Evolutionary conservation across 2,888 invertebrate species (phyloP), one percentile per base, ranked within the genome.

Genomic region (Eurytoma adleriae): DNA sequence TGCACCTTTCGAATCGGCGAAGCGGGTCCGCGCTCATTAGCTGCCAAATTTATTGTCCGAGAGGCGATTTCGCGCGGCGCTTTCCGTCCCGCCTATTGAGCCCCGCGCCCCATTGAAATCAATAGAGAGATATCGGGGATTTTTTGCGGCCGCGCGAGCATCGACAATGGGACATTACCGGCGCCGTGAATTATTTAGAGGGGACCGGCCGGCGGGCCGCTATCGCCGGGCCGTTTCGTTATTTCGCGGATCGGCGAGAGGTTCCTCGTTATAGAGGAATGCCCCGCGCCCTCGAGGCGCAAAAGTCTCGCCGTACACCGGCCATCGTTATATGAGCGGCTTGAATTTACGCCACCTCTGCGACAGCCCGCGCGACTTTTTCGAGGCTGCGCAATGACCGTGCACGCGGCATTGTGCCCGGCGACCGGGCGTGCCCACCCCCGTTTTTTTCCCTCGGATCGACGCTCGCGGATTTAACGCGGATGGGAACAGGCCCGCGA

Each of bases 11-110:
- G 48, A 71, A 66, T 64, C 40, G 70, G 56, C 24, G 20, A 64
- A 64, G 64, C 3, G n/a, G 14, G 30, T 50, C 56, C 54, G n/a
- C 27, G 74, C 75, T 78, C 81, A 74, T 81, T 81, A 81, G 81
- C 78, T 68, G 62, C 81, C 81, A 71, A 81, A 81, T 81, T 81
- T 81, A 81, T 81, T 18, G 78, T 62, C n/a, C 77, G 57, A 77
- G 62, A 67, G 67, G n/a, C 64, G 79, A 79, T 73, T 79, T 79
- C 78, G 62, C 78, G 78, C 78, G 78, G 57, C 59, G 77, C 54
- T 77, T 56, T 77, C 77, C 68, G 64, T 77, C 69, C 52, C 27
- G 5, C 54, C 13, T 40, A 40, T 40, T 40, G 40, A 40, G 40
- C 40, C 40, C 7, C 40, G 40, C 40, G 66, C 52, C 50, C 20